Evolutionary conservation across 2,888 invertebrate genomes (phyloP), one percentile per base, ranked within the genome.

Genomic region (Griposia aprilina): DNA sequence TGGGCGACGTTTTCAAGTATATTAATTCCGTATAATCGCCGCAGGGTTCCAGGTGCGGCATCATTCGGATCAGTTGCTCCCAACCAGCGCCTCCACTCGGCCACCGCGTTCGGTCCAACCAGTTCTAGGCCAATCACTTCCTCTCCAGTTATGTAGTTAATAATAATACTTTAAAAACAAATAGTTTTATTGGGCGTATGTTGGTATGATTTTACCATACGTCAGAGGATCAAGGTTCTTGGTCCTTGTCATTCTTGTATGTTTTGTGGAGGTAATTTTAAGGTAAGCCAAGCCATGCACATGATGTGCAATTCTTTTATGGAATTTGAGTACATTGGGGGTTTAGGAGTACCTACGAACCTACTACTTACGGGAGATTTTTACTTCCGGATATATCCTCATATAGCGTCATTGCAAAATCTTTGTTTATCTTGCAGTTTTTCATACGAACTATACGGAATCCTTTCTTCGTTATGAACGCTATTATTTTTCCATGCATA

Each of bases 401-500:
- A 89, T 98, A 98, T 82, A 99, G 97, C 83, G 97, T 95, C 86
- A 97, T 94, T 0, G 98, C 98, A 87, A 98, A 97, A 10, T 98
- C 97, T 86, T 98, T 97, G 36, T 97, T 97, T 67, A 99, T 93
- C 89, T 95, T 97, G 7, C 98, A 97, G 98, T 98, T 98, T 91
- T 98, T 97, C 90, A 98, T 97, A 87, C 98, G 98, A 41, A 97
- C 97, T 78, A 99, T 97, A 69, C 96, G 97, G 89, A 98, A 98
- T 65, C 97, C 97, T 75, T 97, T 97, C 62, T 97, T 96, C 90
- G 97, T 97, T 17, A 99, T 97, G 41, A 97, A 96, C 74, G 98
- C 98, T 45, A 99, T 94, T 77, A 99, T 98, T 91, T 98, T 97
- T 0, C 99, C 99, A 89, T 98, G 97, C 91, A 97, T 97, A 76